Conservation (phyloP, 2,113 vertebrate genomes). For the Piaya cayana region DNA sequence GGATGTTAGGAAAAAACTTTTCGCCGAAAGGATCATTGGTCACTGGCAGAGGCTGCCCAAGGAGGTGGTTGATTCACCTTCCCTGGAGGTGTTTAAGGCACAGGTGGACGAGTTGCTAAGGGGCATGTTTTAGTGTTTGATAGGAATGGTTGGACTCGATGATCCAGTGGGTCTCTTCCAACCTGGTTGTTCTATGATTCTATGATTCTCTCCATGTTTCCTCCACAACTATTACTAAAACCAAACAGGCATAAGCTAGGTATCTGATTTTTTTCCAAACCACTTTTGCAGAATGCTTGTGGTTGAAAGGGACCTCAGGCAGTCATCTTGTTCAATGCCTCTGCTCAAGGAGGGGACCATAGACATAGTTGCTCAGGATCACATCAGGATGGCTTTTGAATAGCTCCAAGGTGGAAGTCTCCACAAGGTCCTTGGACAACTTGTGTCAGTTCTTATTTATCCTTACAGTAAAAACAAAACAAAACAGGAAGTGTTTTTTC, state of each 20-base stretch:
- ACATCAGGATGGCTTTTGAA: background rate
- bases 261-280: background rate
- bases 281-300: background rate
- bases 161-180: too few species aligned
- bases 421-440: background rate
- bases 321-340: background rate
- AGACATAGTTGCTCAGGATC: background rate
- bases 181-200: too few species aligned
- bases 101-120: too few species aligned
- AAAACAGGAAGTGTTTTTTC: background rate
- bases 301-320: background rate
- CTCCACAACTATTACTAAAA: background rate
- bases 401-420: background rate
- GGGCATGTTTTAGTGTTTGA: too few species aligned
- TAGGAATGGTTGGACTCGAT: too few species aligned
- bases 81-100: too few species aligned
- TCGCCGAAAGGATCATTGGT: too few species aligned
- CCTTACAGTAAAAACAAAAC: background rate
- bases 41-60: too few species aligned
- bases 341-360: background rate
- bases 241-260: background rate
- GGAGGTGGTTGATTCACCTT: too few species aligned
- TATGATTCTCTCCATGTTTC: background rate
- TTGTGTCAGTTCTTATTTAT: background rate
- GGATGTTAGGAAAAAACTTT: too few species aligned